Evolutionary conservation across 2,113 vertebrate species (phyloP).

Genomic region (Hippocampus barbouri): DNA sequence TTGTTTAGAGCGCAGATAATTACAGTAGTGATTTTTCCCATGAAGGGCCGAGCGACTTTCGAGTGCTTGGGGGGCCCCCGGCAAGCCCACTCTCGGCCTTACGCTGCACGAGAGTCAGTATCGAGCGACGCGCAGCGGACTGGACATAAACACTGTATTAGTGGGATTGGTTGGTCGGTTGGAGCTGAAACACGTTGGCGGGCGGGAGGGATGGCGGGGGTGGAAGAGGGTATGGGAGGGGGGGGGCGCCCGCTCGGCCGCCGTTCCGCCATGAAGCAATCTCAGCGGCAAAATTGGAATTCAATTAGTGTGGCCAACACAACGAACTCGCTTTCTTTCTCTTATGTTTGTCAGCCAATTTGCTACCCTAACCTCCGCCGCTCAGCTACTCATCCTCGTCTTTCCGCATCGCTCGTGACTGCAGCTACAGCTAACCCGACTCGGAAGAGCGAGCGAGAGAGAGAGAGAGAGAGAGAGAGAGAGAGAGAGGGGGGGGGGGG

Average conservation of each 20-base stretch:
- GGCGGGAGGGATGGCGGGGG: neutral
- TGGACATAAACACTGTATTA: conserved; percentile 67
- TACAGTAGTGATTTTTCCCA: neutral
- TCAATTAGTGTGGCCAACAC: conserved; percentile 62
- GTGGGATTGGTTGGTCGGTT: conserved; percentile 58
- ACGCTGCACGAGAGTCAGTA: conserved; percentile 36
- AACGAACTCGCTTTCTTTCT: conserved; percentile 17
- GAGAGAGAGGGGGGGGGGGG: neutral
- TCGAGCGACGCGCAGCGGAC: conserved; percentile 49
- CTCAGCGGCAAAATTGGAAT: conserved; percentile 64
- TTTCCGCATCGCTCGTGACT: conserved; percentile 13
- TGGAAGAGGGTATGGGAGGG: neutral
- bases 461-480: too few species aligned
- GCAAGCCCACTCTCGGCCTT: conserved; percentile 37
- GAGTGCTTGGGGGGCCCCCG: neutral
- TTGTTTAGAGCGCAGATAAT: neutral
- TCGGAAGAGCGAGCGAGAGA: neutral
- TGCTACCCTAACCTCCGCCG: conserved; percentile 26
- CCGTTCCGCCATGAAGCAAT: conserved; percentile 60
- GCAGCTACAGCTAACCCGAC: conserved; percentile 18
- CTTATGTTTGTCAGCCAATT: conserved; percentile 51
- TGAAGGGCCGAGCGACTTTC: neutral
- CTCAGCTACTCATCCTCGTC: conserved; percentile 6
- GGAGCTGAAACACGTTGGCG: conserved; percentile 45
- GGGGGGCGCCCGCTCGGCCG: conserved; percentile 47